These are phyloP conservation scores for Saturnia japonica DNA, from an alignment of 2,888 invertebrate genomes.

Conservation along the genomic window DNA sequence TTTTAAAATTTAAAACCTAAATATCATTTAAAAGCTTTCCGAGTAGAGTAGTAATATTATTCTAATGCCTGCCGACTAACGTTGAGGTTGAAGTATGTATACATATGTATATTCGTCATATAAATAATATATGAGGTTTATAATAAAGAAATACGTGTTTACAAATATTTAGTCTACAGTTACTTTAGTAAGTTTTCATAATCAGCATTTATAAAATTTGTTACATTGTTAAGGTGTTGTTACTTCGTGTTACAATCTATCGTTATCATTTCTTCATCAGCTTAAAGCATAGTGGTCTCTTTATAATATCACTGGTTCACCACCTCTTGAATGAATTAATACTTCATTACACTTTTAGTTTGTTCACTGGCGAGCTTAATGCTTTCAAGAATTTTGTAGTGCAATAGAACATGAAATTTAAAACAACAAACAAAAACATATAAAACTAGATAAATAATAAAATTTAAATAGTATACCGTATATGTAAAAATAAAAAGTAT, in stretches of 20 bases:
- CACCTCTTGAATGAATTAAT: too few species aligned
- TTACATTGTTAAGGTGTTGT: neutral
- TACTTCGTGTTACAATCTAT: neutral
- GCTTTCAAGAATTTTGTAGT: too few species aligned
- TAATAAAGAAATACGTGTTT: slow-evolving; percentile 23
- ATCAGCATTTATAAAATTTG: neutral
- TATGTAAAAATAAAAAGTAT: too few species aligned
- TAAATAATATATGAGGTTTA: slow-evolving; percentile 26
- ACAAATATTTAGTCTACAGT: slow-evolving; percentile 8
- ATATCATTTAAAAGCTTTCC: neutral
- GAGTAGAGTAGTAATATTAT: neutral
- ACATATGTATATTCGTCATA: neutral
- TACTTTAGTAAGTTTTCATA: neutral
- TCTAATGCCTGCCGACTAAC: neutral
- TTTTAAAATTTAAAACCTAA: neutral
- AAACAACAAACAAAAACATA: too few species aligned
- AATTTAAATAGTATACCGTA: too few species aligned
- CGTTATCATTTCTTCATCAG: too few species aligned
- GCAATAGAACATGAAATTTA: too few species aligned
- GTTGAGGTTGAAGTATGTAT: neutral
- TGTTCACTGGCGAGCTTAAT: too few species aligned
- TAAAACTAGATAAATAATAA: too few species aligned
- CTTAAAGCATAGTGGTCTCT: too few species aligned
- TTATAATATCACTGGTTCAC: too few species aligned
- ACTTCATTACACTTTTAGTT: too few species aligned